Conservation (phyloP, 2,113 vertebrate genomes). For the Boleophthalmus pectinirostris region DNA sequence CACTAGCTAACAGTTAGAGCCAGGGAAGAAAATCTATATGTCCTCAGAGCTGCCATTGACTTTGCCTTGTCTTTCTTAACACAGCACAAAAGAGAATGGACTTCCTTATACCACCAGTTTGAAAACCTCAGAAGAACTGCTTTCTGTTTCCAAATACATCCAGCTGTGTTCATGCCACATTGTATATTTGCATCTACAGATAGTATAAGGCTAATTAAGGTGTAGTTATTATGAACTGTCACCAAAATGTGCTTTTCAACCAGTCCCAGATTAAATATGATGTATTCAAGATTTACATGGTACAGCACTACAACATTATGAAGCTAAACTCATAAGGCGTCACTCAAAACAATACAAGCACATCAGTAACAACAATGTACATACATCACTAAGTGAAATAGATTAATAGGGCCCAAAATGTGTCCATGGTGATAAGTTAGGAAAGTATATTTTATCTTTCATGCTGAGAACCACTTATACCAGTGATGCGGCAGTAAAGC, state of each 20-base stretch:
- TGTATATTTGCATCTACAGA: neutral
- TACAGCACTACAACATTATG: too few relatives aligned
- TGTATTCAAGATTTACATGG: too few relatives aligned
- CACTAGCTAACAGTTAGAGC: conserved; percentile 14
- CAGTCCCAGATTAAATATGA: too few relatives aligned
- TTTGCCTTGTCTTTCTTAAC: conserved; percentile 55
- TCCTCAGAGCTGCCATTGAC: conserved; percentile 30
- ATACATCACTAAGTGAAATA: neutral
- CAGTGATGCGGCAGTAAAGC: neutral
- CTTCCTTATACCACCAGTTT: conserved; percentile 15
- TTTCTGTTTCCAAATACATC: neutral
- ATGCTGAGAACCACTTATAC: neutral
- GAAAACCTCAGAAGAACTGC: conserved; percentile 28
- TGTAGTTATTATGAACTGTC: too few relatives aligned
- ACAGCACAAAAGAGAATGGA: neutral
- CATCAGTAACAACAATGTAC: neutral
- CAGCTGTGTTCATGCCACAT: too few relatives aligned
- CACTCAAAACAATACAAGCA: neutral
- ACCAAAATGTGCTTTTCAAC: too few relatives aligned
- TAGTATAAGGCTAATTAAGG: too few relatives aligned
- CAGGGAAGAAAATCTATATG: conserved; percentile 18
- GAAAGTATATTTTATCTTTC: neutral
- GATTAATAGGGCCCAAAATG: neutral
- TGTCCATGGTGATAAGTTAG: neutral
- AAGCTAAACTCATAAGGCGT: too few relatives aligned